Base-by-base conservation (phyloP, 2,113 vertebrate genomes). In the Bubo blakistoni region DNA sequence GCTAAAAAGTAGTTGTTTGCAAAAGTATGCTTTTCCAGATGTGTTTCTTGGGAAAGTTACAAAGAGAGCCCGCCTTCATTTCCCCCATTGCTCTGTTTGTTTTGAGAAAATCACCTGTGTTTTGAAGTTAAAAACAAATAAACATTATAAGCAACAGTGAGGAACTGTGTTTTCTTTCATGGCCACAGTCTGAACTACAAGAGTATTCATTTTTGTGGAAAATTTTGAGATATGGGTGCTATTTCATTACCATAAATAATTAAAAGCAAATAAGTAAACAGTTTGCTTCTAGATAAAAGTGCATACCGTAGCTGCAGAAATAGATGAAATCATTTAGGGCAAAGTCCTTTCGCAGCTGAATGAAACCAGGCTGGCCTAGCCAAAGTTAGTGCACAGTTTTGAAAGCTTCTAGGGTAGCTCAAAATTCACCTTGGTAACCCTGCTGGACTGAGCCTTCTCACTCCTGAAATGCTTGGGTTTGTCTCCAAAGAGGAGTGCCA, bases 51-150 rank as follows among this genome's bases (percentile, higher is more conserved):
- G 94, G 76, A 94, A 90, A 80, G 79, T 66, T 93, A 92, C 90
- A 89, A 76, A 94, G 88, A 89, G 44, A 78, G 19, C 19, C 59
- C 3, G 44, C 85, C 34, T 96, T 94, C 61, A 78, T 95, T 95
- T 95, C 67, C 57, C 62, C 54, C 72, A 71, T 94, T 85, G 66
- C 91, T 95, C 13, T 93, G 78, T 91, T 96, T 89, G 46, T 94
- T 96, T 96, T 94, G 81, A 97, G 90, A 97, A 97, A 91, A 79
- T 97, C 71, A 92, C 69, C 90, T 92, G 54, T 94, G 82, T 95
- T 97, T 97, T 95, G 92, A 96, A 92, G 87, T 95, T 93, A 59
- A 95, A 94, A 92, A 79, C 86, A 97, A 98, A 97, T 97, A 97
- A 96, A 97, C 88, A 90, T 81, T 93, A 66, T 76, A 95, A 95